Percentiles rank a stretch among this genome's conserved stretches.
These are phyloP conservation scores for Phalacrocorax aristotelis DNA, from an alignment of 2,113 vertebrate genomes.

Conservation along the genomic window DNA sequence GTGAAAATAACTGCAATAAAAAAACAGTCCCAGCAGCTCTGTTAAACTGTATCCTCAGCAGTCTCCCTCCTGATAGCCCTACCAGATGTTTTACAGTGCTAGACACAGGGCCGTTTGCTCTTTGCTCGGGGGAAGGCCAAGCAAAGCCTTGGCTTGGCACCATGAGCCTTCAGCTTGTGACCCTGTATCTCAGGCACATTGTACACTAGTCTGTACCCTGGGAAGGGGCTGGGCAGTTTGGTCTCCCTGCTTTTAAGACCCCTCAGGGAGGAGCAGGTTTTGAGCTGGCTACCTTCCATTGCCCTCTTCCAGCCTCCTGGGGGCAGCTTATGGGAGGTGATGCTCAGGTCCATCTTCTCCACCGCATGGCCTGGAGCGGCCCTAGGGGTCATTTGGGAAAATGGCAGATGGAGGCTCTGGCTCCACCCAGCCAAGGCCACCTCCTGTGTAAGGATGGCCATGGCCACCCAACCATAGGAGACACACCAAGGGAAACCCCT, in stretches of 20 bases:
- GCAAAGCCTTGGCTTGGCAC: constrained; percentile 47
- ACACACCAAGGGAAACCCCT: not conserved
- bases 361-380: not conserved
- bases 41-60: constrained; percentile 71
- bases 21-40: constrained; percentile 71
- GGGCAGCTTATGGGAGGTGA: not conserved
- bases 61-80: constrained; percentile 64
- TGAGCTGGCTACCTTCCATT: not conserved
- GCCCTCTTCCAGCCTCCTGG: not conserved
- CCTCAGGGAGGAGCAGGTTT: not conserved
- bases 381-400: not conserved
- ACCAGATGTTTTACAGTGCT: constrained; percentile 75
- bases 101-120: constrained; percentile 13
- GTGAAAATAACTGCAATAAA: constrained; percentile 75
- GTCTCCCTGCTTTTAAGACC: not conserved
- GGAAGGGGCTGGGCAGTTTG: not conserved
- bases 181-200: not conserved
- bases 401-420: not conserved
- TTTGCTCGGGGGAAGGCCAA: constrained; percentile 42
- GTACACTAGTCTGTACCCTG: not conserved
- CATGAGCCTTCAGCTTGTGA: not conserved
- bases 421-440: not conserved
- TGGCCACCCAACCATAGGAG: not conserved
- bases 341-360: not conserved
- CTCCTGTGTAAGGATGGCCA: not conserved